A percentile compares a stretch with the other conserved stretches of the same genome.
phyloP scores from a whole-genome alignment of 35 echinoderm and acorn worm genomes.

The Lytechinus pictus region DNA sequence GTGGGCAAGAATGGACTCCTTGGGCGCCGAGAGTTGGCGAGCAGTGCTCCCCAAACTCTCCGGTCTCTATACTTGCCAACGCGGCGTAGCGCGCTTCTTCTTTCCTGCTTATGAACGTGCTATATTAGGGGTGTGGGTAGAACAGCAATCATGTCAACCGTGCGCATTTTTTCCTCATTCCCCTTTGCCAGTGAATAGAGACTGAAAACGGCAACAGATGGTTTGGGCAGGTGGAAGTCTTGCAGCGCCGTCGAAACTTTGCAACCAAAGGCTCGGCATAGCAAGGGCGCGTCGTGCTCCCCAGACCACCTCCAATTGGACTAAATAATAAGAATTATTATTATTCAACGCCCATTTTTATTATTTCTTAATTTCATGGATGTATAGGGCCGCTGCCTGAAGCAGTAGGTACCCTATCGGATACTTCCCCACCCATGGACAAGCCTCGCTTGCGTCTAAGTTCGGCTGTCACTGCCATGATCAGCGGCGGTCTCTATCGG shows the following conservation, averaged over 20 bases:
- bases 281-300: conserved; percentile 26
- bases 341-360: conserved; percentile 59
- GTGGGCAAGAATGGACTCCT: background rate
- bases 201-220: conserved; percentile 49
- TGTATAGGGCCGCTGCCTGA: conserved; percentile 42
- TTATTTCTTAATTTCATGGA: conserved; percentile 57
- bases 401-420: conserved; percentile 1
- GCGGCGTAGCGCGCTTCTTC: conserved; percentile 30
- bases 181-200: conserved; percentile 46
- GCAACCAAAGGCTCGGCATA: conserved; percentile 8
- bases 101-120: conserved; percentile 1
- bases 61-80: conserved; percentile 25
- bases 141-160: conserved; percentile 11
- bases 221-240: conserved; percentile 21
- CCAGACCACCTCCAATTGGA: conserved; percentile 53
- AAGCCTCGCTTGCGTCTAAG: background rate
- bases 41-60: conserved; percentile 39
- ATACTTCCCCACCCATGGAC: conserved; percentile 6
- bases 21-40: conserved; percentile 43
- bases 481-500: background rate
- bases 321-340: conserved; percentile 60
- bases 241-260: conserved; percentile 21
- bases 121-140: conserved; percentile 16
- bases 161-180: conserved; percentile 48
- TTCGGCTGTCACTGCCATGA: background rate